A percentile compares a stretch with the other conserved stretches of the same genome.
These are phyloP conservation scores for Taxidea taxus DNA, from an alignment of 2,113 vertebrate species.

Conservation along the genomic window DNA sequence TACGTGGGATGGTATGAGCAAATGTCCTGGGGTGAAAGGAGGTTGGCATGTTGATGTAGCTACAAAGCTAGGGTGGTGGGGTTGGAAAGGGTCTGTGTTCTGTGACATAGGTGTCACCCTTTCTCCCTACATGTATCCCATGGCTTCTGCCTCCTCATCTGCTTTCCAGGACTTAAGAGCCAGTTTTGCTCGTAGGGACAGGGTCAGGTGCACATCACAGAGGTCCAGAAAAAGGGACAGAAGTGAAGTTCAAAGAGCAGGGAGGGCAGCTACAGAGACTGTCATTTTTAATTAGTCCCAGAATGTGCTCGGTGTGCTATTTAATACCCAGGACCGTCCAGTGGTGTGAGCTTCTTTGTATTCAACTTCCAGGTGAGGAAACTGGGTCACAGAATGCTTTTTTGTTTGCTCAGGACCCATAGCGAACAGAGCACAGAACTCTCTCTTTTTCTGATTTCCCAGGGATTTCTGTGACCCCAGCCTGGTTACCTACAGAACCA, in stretches of 20 bases:
- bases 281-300: neutral
- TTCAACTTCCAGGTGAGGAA: neutral
- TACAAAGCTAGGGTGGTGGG: neutral
- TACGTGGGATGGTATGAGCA: neutral
- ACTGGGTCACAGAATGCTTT: neutral
- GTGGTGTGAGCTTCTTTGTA: neutral
- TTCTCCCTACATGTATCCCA: no score
- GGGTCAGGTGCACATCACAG: neutral
- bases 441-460: neutral
- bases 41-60: no score
- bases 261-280: neutral
- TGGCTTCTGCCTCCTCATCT: neutral
- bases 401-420: neutral
- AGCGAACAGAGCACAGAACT: neutral
- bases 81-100: neutral
- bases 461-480: neutral
- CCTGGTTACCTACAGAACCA: neutral
- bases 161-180: neutral
- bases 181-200: neutral
- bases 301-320: no score
- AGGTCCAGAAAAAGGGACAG: neutral
- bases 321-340: accelerated
- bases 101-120: neutral
- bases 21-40: neutral
- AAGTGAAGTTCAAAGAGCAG: neutral